Evolutionary conservation across 2,113 vertebrate species (phyloP), one percentile per base, ranked within the genome.

Genomic region (Chamaea fasciata): DNA sequence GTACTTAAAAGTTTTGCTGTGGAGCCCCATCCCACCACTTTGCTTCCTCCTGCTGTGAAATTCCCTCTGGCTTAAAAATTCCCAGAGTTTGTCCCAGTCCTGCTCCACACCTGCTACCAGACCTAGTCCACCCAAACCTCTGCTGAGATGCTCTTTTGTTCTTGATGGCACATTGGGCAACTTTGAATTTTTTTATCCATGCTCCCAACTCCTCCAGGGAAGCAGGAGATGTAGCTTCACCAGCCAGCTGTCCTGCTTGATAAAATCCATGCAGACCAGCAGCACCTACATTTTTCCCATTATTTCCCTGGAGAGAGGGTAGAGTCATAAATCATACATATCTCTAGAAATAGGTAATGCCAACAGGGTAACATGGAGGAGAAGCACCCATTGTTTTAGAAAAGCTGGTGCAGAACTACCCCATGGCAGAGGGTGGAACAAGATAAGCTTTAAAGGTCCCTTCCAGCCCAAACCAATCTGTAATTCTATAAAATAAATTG

Each of bases 1-100:
- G 67, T 60, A 53, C 50, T 92, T 73, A 42, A 67, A 92, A 94
- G 83, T 77, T 83, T 50, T 69, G 42, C 75, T 18, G 15, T 8
- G 68, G 31, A 91, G 42, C 24, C 52, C 64, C 0, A 0, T 35
- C 47, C 42, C 49, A 39, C 16, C 0, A 2, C 31, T 70, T 62
- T 10, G 11, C 19, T 78, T 82, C 20, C 60, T 80, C 64, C 39
- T 0, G 0, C 49, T 42, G 50, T 35, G 55, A 83, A 93, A 70
- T 86, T 76, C 92, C 75, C 63, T 62, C 55, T 63, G 55, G 63
- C 33, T 73, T 55, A 86, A 83, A 86, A 92, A 81, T 46, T 62
- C 68, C 55, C 73, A 69, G 44, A 83, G 31, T 73, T 67, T 53
- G 31, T 65, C 50, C 50, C 69, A 39, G 4, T 33, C 57, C 84